Conservation (phyloP, 53 echinoderm and acorn worm species). For the Henricia sp. region DNA sequence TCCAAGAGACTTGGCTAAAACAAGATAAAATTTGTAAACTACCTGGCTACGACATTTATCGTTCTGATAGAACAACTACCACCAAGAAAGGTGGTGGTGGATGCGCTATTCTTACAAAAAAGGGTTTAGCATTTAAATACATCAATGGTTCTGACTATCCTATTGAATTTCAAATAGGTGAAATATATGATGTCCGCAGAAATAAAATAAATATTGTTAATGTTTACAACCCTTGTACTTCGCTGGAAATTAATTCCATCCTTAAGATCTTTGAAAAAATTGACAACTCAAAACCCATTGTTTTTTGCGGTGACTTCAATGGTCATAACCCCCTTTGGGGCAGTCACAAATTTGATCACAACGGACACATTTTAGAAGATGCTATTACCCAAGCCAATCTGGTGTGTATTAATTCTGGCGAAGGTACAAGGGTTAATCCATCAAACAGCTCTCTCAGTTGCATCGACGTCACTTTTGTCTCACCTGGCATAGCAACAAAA, state of each 20-base stretch:
- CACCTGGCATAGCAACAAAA: neutral
- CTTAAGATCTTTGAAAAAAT: neutral
- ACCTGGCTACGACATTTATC: neutral
- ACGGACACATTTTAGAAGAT: slow-evolving; percentile 3
- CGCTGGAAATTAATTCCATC: neutral
- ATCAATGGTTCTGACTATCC: neutral
- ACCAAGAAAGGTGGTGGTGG: neutral
- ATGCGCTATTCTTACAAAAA: neutral
- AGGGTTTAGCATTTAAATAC: neutral
- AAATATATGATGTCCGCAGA: neutral
- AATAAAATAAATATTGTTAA: neutral
- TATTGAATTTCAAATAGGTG: neutral
- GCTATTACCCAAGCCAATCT: neutral
- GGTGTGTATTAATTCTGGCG: neutral
- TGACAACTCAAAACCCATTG: neutral
- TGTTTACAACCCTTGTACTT: neutral
- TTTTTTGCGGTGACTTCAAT: slow-evolving; percentile 11
- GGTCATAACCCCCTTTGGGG: slow-evolving; percentile 28
- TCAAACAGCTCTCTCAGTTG: neutral
- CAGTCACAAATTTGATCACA: neutral
- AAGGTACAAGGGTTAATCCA: neutral
- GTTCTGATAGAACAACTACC: neutral
- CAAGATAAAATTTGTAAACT: neutral
- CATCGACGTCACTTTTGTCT: neutral
- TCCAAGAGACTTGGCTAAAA: slow-evolving; percentile 33